These are phyloP conservation scores for Falcunculus frontatus DNA, from an alignment of 2,113 vertebrate genomes.

Conservation along the genomic window DNA sequence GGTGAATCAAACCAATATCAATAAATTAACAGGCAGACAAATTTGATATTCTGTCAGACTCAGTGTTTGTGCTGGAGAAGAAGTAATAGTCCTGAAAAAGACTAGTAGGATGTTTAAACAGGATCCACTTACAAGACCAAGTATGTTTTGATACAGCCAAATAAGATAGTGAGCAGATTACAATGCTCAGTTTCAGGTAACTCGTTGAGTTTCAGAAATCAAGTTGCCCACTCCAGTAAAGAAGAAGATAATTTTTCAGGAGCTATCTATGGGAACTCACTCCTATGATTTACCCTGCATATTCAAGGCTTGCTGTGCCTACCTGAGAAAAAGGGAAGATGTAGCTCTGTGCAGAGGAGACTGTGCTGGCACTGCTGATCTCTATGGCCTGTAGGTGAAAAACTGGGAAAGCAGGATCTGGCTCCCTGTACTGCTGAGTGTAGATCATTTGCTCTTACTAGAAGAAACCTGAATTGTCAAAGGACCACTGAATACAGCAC, in stretches of 20 bases:
- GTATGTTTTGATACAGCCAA: background rate
- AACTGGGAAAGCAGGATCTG: background rate
- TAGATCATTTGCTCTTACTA: background rate
- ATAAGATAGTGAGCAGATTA: background rate
- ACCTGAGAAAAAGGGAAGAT: background rate
- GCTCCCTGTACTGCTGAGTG: background rate
- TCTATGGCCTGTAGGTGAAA: accelerated
- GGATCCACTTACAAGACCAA: background rate
- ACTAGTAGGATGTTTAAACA: background rate
- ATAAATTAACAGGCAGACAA: background rate
- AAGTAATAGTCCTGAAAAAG: background rate
- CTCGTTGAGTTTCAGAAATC: background rate
- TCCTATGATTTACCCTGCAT: background rate
- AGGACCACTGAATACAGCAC: background rate
- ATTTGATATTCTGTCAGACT: background rate
- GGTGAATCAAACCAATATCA: background rate
- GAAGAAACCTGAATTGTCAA: background rate
- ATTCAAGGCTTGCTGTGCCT: background rate
- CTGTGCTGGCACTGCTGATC: background rate
- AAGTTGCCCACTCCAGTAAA: background rate
- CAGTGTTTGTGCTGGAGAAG: background rate
- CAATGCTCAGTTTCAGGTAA: background rate
- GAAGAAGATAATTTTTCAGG: background rate
- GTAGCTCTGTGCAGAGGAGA: background rate
- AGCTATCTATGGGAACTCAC: background rate